Base-by-base conservation (phyloP, 2,888 invertebrate genomes). In the Caenorhabditis sp. region DNA sequence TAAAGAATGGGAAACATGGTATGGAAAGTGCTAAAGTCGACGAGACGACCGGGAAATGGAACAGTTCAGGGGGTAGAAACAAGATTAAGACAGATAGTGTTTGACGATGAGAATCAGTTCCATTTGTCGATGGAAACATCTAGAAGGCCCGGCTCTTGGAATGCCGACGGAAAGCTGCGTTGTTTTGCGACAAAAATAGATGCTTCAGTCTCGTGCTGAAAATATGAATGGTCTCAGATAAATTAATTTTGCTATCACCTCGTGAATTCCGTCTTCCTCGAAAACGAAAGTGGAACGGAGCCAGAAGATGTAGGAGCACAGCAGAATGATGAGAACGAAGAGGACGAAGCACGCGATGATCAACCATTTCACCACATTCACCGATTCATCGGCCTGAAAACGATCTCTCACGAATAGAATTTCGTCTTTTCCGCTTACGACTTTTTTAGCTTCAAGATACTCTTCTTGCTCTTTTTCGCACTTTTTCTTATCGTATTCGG, bases 121-220 rank as follows among this genome's bases (percentile, higher is more conserved):
- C 70, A 76, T 37, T 50, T 50, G 43, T 76, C 76, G 13, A 76
- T 70, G 22, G 76, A 76, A 20, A 76, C 53, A 17, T 76, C 76
- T 13, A 70, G 27, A 11, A 63, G 32, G 2, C 52, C 70, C 7
- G 76, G 70, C 7, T 75, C 75, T 11, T 50, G 66, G 32, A 62
- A 76, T 9, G 50, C 58, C 1, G 70, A 50, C 11, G 76, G 70
- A 48, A 76, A 76, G 20, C 75, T 75, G n/a, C 75, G 55, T 20
- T 75, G 75, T 32, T 75, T 75, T 8, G 75, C 50, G 22, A 75
- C 61, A 20, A 75, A 75, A 8, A 75, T 9, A 0, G 75, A 75
- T 0, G 75, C 75, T 39, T 75, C 75, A 4, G 63, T 61, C 24
- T 65, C 70, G 26, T 70, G n/a, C 48, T 66, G 45, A 53, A 62